Percentiles rank a stretch among this genome's conserved stretches.
phyloP scores from a whole-genome alignment of 2,888 invertebrate genomes.

The Cistogaster globosa region DNA sequence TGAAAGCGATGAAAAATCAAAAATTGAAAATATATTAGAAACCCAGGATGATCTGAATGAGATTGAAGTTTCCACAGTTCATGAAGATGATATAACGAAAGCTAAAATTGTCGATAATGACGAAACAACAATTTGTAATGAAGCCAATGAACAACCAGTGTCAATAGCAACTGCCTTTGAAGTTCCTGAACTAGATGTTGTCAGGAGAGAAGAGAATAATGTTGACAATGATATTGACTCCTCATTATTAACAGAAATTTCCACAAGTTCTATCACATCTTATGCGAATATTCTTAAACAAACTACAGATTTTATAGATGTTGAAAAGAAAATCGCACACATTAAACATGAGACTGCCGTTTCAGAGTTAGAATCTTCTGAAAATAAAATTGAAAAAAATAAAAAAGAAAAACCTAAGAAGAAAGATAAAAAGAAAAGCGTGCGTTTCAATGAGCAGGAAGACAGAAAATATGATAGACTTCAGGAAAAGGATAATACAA shows the following conservation, averaged over 20 bases:
- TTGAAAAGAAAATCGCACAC: conserved; percentile 42
- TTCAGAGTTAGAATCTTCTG: neutral
- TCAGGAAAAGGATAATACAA: neutral
- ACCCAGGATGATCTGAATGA: neutral
- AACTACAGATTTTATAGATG: conserved; percentile 59
- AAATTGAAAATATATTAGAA: conserved; percentile 2
- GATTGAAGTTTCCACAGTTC: neutral
- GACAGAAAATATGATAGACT: neutral
- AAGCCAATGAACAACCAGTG: no score
- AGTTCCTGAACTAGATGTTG: conserved; percentile 49
- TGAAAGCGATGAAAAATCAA: neutral
- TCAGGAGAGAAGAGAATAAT: conserved; percentile 32
- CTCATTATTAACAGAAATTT: neutral
- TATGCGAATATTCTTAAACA: conserved; percentile 64
- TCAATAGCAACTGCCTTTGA: conserved; percentile 23
- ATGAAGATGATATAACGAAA: neutral
- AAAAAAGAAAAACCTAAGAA: conserved; percentile 68
- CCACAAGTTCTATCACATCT: neutral
- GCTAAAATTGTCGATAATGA: neutral
- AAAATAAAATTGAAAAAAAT: conserved; percentile 11
- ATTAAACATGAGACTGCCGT: neutral
- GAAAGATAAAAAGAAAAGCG: conserved; percentile 52
- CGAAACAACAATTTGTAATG: conserved; percentile 3
- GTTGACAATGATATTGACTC: neutral
- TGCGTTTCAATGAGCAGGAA: conserved; percentile 6